Conservation (phyloP, 2,113 vertebrate genomes). For the Barnardius zonarius region DNA sequence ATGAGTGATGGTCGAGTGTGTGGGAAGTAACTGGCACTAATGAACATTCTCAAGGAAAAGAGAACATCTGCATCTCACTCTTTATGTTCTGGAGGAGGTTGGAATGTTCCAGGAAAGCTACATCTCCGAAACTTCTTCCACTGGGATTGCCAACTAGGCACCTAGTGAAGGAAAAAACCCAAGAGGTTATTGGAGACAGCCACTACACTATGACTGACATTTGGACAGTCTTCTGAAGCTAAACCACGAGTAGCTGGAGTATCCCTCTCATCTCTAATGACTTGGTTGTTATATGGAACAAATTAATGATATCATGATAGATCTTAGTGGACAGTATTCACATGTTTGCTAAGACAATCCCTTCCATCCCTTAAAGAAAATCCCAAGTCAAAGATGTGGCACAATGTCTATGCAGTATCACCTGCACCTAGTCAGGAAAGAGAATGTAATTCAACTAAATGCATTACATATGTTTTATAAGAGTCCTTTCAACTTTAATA, state of each 20-base stretch:
- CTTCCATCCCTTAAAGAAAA: not conserved
- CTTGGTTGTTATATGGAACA: not conserved
- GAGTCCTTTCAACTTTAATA: not conserved
- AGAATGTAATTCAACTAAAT: not conserved
- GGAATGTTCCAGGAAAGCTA: constrained; percentile 87
- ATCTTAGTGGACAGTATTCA: not conserved
- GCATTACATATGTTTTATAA: not conserved
- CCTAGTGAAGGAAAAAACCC: constrained; percentile 46
- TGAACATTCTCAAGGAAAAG: not conserved
- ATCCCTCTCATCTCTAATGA: not conserved
- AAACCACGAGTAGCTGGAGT: not conserved
- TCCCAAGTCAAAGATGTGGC: not conserved
- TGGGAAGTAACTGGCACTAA: not conserved
- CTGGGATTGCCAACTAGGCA: constrained; percentile 85
- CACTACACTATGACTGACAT: rapidly evolving
- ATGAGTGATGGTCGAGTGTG: rapidly evolving
- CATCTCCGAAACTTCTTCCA: constrained; percentile 86
- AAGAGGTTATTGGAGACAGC: not conserved
- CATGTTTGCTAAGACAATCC: not conserved
- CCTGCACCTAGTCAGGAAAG: not conserved
- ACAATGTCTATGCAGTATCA: not conserved
- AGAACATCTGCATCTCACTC: constrained; percentile 68
- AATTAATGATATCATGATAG: not conserved
- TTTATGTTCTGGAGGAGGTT: constrained; percentile 83
- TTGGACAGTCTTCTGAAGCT: not conserved